Conservation (phyloP, 2,113 vertebrate genomes). For the Blennius ocellaris region DNA sequence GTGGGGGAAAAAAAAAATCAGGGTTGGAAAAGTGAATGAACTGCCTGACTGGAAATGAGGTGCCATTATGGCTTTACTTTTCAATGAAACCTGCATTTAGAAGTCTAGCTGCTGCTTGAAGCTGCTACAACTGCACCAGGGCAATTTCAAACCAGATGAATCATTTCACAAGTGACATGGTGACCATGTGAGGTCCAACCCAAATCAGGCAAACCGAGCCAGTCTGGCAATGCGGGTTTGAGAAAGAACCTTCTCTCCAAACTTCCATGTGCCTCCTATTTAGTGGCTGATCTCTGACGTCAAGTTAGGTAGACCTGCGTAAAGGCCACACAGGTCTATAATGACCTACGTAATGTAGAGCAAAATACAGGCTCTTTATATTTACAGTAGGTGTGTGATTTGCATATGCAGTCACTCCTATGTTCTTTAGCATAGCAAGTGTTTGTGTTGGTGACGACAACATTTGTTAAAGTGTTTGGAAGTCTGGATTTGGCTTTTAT, state of each 20-base stretch:
- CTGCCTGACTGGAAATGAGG: slow-evolving; percentile 46
- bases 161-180: slow-evolving; percentile 45
- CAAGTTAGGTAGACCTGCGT: slow-evolving; percentile 69
- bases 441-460: slow-evolving; percentile 52
- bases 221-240: slow-evolving; percentile 47
- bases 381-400: slow-evolving; percentile 60
- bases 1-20: background rate
- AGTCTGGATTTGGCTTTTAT: slow-evolving; percentile 55
- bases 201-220: slow-evolving; percentile 55
- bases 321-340: slow-evolving; percentile 72
- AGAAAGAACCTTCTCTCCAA: slow-evolving; percentile 47
- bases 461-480: slow-evolving; percentile 50
- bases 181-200: slow-evolving; percentile 56
- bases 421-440: slow-evolving; percentile 39
- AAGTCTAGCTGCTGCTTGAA: slow-evolving; percentile 38
- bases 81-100: slow-evolving; percentile 50
- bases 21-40: slow-evolving; percentile 22
- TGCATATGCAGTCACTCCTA: slow-evolving; percentile 57
- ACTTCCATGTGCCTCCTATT: slow-evolving; percentile 64
- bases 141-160: slow-evolving; percentile 56
- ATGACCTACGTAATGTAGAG: slow-evolving; percentile 51
- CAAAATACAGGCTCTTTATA: slow-evolving; percentile 70
- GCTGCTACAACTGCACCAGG: slow-evolving; percentile 46
- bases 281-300: slow-evolving; percentile 72
- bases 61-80: slow-evolving; percentile 54